Evolutionary conservation across 37 sponge, comb jelly and placozoan species (phyloP), one percentile per base, ranked within the genome.

Genomic region (Chondrilla cf. caribensis): DNA sequence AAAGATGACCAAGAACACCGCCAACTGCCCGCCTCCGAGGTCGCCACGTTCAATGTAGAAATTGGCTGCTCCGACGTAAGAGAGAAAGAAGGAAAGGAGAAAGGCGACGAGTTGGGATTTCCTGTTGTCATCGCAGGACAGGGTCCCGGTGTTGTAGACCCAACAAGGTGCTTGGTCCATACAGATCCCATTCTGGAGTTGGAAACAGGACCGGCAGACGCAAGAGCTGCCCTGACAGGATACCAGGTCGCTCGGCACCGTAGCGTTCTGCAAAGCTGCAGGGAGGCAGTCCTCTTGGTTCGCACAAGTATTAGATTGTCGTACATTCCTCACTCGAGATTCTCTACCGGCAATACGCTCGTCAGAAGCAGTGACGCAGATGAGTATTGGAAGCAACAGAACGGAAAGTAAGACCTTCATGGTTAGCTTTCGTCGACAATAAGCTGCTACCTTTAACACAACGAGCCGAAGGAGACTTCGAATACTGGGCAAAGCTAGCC

Each of bases 61-160:
- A 72, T 93, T 93, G 38, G 94, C 94, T 54, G 90, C 94, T 55
- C 94, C 94, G 1, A 88, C 78, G 40, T 76, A 77, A 24, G 86
- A 85, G 0, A 90, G 77, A 37, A 87, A 87, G 55, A 90, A 38
- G 36, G 88, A 87, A 60, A 87, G 88, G 0, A 85, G 84, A 31
- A 89, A 83, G 17, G 91, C 91, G 4, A 80, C 78, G 6, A 85
- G 83, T 35, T 90, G 91, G 19, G 33, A 64, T 24, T 54, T 55
- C 26, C 86, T 43, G 1, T 37, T 72, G 54, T 87, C 89, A 3
- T 60, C 54, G 14, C 78, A 83, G 47, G 71, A 62, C 24, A 21
- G 14, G 0, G 19, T 35, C 0, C 22, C 21, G 0, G 0, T 0
- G 2, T 37, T 35, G 57, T 80, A 78, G 51, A 24, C 77, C 0